phyloP scores from a whole-genome alignment of 1,140 invertebrate species.

The Mesaphorura yosii region DNA sequence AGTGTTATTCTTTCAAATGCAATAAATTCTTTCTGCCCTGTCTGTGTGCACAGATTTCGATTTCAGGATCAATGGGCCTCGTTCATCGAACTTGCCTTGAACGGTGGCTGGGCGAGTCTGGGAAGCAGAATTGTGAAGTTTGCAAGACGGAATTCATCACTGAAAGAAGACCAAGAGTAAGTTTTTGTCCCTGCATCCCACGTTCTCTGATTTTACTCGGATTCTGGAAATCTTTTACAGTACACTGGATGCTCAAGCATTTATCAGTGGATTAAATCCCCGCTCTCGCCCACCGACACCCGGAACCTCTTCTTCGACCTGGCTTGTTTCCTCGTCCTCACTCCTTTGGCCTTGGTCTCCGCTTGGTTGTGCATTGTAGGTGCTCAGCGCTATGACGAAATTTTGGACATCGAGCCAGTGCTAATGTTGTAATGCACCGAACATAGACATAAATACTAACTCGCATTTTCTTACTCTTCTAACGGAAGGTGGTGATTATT shows the following conservation, averaged over 20 bases:
- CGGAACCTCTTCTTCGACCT: slow-evolving; percentile 37
- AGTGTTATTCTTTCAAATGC: background rate
- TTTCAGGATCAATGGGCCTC: slow-evolving; percentile 48
- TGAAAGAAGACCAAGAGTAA: slow-evolving; percentile 35
- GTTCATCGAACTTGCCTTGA: slow-evolving; percentile 55
- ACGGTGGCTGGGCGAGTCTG: slow-evolving; percentile 52
- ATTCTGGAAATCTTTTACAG: slow-evolving; percentile 7
- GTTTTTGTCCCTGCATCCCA: too few species aligned
- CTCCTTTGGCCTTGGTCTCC: slow-evolving; percentile 36
- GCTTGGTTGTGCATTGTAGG: slow-evolving; percentile 37
- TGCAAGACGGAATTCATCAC: slow-evolving; percentile 46
- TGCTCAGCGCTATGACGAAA: slow-evolving; percentile 21
- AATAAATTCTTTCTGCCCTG: too few species aligned
- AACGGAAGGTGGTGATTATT: too few species aligned
- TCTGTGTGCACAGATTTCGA: background rate
- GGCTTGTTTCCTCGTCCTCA: slow-evolving; percentile 37
- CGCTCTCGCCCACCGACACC: slow-evolving; percentile 7
- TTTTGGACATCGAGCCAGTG: slow-evolving; percentile 6
- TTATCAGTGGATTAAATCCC: slow-evolving; percentile 20
- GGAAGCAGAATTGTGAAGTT: slow-evolving; percentile 46
- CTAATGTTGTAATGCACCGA: too few species aligned
- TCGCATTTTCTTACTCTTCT: too few species aligned
- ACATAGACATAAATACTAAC: too few species aligned
- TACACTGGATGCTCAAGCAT: slow-evolving; percentile 16
- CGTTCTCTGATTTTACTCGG: background rate